These are phyloP conservation scores for Caenorhabditis sulstoni DNA, from an alignment of 2,888 invertebrate genomes.

Conservation along the genomic window DNA sequence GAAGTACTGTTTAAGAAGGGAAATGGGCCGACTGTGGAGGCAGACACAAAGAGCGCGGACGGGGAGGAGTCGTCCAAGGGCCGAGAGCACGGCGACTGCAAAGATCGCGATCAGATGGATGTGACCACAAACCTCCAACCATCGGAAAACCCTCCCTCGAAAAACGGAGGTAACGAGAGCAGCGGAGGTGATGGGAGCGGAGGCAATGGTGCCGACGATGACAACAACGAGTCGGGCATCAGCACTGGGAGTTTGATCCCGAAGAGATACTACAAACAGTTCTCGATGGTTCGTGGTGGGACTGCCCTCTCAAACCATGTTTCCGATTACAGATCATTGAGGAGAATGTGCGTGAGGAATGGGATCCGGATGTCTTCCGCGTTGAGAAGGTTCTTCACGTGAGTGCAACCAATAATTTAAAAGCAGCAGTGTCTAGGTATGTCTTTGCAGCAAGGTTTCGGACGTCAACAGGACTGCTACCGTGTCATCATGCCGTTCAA, in stretches of 20 bases:
- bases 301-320: background rate
- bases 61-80: no score
- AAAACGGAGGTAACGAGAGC: background rate
- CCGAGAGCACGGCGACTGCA: no score
- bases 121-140: no score
- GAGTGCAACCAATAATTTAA: background rate
- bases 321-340: slow-evolving; percentile 4
- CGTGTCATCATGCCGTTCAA: no score
- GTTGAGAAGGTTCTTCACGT: slow-evolving; percentile 15
- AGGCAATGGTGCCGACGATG: background rate
- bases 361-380: slow-evolving; percentile 3
- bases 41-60: no score
- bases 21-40: no score
- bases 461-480: no score
- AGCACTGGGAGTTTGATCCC: no score
- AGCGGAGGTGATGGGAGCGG: background rate
- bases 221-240: background rate
- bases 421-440: background rate
- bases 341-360: slow-evolving; percentile 29
- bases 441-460: no score
- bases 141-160: no score
- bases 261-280: background rate
- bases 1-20: no score
- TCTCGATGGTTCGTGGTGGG: slow-evolving; percentile 2
- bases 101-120: no score